These are phyloP conservation scores for Tachypleus tridentatus DNA, from an alignment of 1,140 invertebrate species.

Conservation along the genomic window DNA sequence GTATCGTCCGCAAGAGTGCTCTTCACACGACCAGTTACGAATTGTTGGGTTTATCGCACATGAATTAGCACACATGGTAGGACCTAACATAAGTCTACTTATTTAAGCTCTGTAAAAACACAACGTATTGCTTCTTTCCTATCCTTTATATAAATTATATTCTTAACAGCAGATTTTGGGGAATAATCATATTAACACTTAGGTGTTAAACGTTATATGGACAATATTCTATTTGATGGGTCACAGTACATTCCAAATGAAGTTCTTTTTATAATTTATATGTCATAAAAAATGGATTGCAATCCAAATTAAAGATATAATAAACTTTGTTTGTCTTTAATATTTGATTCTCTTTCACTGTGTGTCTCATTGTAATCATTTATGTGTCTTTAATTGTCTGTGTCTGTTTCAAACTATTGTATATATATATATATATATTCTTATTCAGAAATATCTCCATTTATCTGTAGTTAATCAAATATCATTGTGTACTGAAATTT, in stretches of 20 bases:
- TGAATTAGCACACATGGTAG: conserved; percentile 59
- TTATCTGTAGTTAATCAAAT: conserved; percentile 44
- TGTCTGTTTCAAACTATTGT: neutral
- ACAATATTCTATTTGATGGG: no score
- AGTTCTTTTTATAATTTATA: no score
- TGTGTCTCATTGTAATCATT: no score
- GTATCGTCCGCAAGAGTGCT: conserved; percentile 43
- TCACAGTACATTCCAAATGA: no score
- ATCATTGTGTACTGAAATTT: conserved; percentile 1
- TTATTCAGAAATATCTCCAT: conserved; percentile 42
- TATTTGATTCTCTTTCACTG: no score
- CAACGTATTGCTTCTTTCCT: neutral
- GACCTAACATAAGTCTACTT: neutral
- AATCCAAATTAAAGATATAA: no score
- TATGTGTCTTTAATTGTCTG: neutral
- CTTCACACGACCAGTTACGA: conserved; percentile 52
- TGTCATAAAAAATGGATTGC: no score
- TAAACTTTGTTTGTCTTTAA: no score
- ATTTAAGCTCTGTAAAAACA: neutral
- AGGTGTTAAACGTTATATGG: no score
- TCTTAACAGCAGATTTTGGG: no score
- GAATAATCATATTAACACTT: no score
- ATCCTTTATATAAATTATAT: no score
- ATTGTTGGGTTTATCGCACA: conserved; percentile 65
- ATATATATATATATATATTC: conserved; percentile 34